phyloP scores from a whole-genome alignment of 1,140 invertebrate genomes.

The Elymnias hypermnestra region DNA sequence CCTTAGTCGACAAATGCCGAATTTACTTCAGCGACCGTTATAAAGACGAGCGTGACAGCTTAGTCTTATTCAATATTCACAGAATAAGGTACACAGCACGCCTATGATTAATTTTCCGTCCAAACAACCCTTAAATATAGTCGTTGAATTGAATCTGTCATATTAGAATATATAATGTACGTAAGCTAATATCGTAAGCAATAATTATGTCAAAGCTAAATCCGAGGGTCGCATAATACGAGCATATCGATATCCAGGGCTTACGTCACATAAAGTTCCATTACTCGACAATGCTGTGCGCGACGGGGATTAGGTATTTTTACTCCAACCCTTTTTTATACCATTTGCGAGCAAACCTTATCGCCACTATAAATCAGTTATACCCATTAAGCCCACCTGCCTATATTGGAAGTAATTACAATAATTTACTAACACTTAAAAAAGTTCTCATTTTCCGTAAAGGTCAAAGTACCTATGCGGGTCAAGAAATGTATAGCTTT shows the following conservation, averaged over 20 bases:
- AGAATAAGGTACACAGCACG: too few relatives aligned
- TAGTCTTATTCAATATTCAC: too few relatives aligned
- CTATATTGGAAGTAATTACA: conserved; percentile 15
- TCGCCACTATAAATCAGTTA: conserved; percentile 28
- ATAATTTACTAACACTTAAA: conserved; percentile 9
- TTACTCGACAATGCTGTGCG: background rate
- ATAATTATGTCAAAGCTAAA: background rate
- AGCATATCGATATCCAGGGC: background rate
- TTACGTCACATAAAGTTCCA: background rate
- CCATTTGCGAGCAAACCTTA: conserved; percentile 12
- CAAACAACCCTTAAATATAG: too few relatives aligned
- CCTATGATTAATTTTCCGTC: too few relatives aligned
- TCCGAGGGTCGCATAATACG: background rate
- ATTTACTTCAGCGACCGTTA: too few relatives aligned
- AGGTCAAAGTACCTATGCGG: conserved; percentile 11
- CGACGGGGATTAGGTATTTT: background rate
- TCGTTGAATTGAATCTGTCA: too few relatives aligned
- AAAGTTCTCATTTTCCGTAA: background rate
- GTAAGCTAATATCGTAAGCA: too few relatives aligned
- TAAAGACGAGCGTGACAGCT: too few relatives aligned
- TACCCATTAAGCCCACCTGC: conserved; percentile 17
- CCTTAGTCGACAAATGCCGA: too few relatives aligned
- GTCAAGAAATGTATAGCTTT: background rate
- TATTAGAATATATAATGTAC: too few relatives aligned
- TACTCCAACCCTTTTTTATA: background rate